These are phyloP conservation scores for Copidosoma aretas DNA, from an alignment of 2,888 invertebrate species.

Conservation along the genomic window DNA sequence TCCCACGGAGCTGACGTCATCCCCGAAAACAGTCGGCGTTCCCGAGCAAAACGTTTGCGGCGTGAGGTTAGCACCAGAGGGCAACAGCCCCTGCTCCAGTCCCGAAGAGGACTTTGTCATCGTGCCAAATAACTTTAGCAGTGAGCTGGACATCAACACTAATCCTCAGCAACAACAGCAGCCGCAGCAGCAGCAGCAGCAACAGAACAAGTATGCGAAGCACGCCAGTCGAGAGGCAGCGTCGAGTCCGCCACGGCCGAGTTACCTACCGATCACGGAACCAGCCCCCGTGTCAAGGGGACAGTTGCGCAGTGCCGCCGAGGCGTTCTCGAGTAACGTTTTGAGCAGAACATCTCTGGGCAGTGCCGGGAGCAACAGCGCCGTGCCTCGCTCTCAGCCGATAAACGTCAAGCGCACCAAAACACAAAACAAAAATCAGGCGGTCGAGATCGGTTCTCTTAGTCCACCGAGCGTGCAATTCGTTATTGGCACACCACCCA, in stretches of 20 bases:
- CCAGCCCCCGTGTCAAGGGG: conserved; percentile 73
- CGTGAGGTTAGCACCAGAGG: conserved; percentile 52
- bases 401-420: conserved; percentile 80
- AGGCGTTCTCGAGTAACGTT: not conserved
- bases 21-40: conserved; percentile 52
- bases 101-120: conserved; percentile 62
- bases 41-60: conserved; percentile 47
- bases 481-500: conserved; percentile 86
- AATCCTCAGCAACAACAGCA: conserved; percentile 43
- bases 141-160: conserved; percentile 60
- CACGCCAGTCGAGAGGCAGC: conserved; percentile 56
- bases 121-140: conserved; percentile 60
- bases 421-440: conserved; percentile 69
- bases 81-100: conserved; percentile 59
- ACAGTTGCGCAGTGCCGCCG: conserved; percentile 36
- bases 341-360: conserved; percentile 29
- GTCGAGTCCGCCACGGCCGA: conserved; percentile 73
- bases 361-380: conserved; percentile 55
- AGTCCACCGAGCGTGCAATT: conserved; percentile 91
- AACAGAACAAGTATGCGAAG: conserved; percentile 60
- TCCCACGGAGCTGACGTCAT: conserved; percentile 57
- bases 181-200: not conserved
- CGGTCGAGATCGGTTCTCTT: conserved; percentile 86
- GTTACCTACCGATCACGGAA: conserved; percentile 75
- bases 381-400: conserved; percentile 83